phyloP scores from a whole-genome alignment of 2,797 vertebrate genomes.

The Sebastes nivosus region DNA sequence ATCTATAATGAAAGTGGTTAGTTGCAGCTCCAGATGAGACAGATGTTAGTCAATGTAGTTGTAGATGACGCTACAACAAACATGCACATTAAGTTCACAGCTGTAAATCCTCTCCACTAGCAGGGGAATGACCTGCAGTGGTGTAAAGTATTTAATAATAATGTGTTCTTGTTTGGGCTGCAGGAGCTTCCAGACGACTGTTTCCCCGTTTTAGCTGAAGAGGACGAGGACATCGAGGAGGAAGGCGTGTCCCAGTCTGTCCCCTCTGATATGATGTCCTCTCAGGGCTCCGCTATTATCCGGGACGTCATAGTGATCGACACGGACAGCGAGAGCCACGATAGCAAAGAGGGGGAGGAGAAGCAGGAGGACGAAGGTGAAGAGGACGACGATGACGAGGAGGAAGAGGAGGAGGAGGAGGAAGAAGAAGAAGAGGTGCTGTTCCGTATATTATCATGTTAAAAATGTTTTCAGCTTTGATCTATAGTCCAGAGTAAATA shows the following conservation, averaged over 20 bases:
- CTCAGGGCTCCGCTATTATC: constrained; percentile 75
- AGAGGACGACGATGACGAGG: constrained; percentile 57
- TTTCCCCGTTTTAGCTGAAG: constrained; percentile 84
- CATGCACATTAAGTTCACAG: background rate
- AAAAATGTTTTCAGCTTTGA: background rate
- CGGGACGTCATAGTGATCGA: constrained; percentile 93
- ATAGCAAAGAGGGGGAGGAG: constrained; percentile 88
- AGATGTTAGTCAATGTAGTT: background rate
- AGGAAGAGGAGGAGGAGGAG: constrained; percentile 40
- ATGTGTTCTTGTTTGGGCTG: background rate
- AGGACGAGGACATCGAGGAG: constrained; percentile 82
- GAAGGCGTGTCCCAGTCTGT: constrained; percentile 87
- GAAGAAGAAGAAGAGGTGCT: constrained; percentile 41
- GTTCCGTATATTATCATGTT: background rate
- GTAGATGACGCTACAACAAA: too few species aligned
- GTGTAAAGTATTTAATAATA: too few species aligned
- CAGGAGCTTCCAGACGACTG: constrained; percentile 86
- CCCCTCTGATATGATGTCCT: constrained; percentile 84
- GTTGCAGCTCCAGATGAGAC: background rate
- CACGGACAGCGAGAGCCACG: constrained; percentile 92
- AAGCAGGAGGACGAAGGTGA: constrained; percentile 46
- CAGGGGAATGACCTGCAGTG: background rate
- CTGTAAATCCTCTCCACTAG: background rate
- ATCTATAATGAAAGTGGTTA: background rate
- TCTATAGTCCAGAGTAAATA: background rate